phyloP scores from a whole-genome alignment of 2,888 invertebrate genomes.

The Ametastegia equiseti region DNA sequence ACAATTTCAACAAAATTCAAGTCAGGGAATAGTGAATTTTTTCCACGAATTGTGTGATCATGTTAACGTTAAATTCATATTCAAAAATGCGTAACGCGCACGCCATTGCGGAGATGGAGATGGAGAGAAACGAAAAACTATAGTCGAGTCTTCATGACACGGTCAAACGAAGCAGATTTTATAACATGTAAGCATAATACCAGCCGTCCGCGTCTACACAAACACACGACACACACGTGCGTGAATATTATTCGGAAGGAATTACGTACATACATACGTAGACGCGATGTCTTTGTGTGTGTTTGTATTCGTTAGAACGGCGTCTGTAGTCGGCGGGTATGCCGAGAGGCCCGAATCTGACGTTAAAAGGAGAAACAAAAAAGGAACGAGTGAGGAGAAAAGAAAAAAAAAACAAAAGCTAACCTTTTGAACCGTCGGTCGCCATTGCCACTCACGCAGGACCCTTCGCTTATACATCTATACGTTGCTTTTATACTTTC shows the following conservation, averaged over 20 bases:
- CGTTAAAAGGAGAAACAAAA: constrained; percentile 14
- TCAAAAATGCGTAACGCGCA: no score
- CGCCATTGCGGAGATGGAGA: no score
- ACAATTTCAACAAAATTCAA: no score
- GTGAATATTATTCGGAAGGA: background rate
- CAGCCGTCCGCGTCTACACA: background rate
- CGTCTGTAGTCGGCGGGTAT: constrained; percentile 30
- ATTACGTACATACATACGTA: no score
- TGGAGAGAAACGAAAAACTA: no score
- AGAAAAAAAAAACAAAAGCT: background rate
- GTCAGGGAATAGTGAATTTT: no score
- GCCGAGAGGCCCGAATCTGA: constrained; percentile 36
- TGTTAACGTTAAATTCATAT: no score
- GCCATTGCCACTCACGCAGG: constrained; percentile 24
- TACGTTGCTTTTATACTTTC: constrained; percentile 20
- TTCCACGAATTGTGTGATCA: no score
- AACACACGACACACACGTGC: background rate
- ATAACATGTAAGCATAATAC: constrained; percentile 5
- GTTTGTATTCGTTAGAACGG: constrained; percentile 21
- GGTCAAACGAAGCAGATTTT: background rate
- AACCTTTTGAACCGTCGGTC: constrained; percentile 39
- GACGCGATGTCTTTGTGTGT: background rate
- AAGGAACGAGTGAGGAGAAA: no score
- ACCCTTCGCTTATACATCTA: background rate
- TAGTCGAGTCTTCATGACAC: no score